Evolutionary conservation across 2,888 invertebrate genomes (phyloP).

Genomic region (Nephrotoma flavescens): DNA sequence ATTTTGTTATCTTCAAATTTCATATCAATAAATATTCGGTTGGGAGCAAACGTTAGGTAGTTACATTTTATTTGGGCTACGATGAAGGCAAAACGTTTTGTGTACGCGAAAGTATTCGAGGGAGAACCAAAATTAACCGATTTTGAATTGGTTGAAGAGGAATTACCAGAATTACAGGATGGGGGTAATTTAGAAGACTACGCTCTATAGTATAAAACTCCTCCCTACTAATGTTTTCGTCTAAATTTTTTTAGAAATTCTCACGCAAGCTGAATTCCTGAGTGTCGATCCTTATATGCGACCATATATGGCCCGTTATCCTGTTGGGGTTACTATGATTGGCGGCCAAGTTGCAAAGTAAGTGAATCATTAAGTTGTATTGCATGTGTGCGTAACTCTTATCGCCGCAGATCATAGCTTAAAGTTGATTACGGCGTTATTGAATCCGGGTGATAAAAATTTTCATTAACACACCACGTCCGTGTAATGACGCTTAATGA

Average conservation of each 20-base stretch:
- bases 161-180: constrained; percentile 45
- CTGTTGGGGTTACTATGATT: constrained; percentile 48
- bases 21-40: too few relatives aligned
- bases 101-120: constrained; percentile 46
- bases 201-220: too few relatives aligned
- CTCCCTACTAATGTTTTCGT: too few relatives aligned
- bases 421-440: too few relatives aligned
- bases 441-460: too few relatives aligned
- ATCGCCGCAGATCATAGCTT: too few relatives aligned
- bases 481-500: too few relatives aligned
- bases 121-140: constrained; percentile 50
- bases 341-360: constrained; percentile 58
- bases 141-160: constrained; percentile 51
- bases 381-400: too few relatives aligned
- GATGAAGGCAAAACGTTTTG: constrained; percentile 42
- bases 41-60: too few relatives aligned
- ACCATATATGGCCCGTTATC: constrained; percentile 37
- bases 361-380: constrained; percentile 13
- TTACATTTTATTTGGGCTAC: too few relatives aligned
- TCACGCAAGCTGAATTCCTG: constrained; percentile 49
- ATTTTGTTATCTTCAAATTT: background rate
- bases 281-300: constrained; percentile 64
- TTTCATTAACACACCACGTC: constrained; percentile 17
- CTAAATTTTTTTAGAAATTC: constrained; percentile 35
- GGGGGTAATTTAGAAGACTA: constrained; percentile 38